These are phyloP conservation scores for Xanthorhoe spadicearia DNA, from an alignment of 2,888 invertebrate species.

Conservation along the genomic window DNA sequence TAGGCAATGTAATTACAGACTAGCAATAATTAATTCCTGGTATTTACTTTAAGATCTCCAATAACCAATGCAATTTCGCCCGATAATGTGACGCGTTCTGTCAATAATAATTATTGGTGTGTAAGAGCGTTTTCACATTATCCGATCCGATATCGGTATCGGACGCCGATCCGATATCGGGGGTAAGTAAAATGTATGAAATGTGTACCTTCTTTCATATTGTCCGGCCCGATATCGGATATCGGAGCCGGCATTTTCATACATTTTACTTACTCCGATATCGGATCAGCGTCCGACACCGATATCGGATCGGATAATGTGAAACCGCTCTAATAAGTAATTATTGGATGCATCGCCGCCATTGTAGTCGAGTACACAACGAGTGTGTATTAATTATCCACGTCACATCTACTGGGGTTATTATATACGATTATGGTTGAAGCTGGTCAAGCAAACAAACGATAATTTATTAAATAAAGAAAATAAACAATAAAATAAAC, in stretches of 20 bases:
- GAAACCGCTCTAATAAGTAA: not conserved
- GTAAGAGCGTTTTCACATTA: too few species aligned
- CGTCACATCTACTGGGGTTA: conserved; percentile 4
- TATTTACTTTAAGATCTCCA: conserved; percentile 11
- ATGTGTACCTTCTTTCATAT: too few species aligned
- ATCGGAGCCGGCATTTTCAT: too few species aligned
- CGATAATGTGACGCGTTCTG: conserved; percentile 11
- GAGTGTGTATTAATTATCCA: conserved; percentile 7
- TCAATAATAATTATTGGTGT: conserved; percentile 10
- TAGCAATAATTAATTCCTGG: not conserved
- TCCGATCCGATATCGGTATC: too few species aligned
- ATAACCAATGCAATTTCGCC: conserved; percentile 1
- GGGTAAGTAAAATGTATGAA: too few species aligned
- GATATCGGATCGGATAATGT: too few species aligned
- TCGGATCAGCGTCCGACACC: too few species aligned
- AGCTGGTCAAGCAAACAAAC: not conserved
- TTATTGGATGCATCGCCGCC: conserved; percentile 3
- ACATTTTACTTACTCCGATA: too few species aligned
- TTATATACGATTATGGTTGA: not conserved
- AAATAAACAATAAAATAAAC: not conserved
- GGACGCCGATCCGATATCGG: too few species aligned
- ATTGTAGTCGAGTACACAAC: conserved; percentile 6
- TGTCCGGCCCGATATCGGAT: too few species aligned
- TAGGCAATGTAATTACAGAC: not conserved
- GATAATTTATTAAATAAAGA: too few species aligned